Evolutionary conservation across 2,888 invertebrate species (phyloP).

Genomic region (Apamea epomidion): DNA sequence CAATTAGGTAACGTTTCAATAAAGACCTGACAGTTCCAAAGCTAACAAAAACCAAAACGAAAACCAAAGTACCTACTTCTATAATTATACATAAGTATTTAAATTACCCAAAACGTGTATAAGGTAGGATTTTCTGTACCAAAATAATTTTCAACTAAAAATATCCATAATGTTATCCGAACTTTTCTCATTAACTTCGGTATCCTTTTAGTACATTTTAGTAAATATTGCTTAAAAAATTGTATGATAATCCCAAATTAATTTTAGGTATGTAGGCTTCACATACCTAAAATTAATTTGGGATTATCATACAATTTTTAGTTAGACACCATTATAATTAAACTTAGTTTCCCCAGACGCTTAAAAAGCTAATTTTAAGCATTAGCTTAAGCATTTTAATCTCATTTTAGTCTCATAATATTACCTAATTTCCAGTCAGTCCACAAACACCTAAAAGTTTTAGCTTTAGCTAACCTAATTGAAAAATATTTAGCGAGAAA

Average conservation of each 20-base stretch:
- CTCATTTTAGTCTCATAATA: neutral
- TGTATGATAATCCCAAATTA: constrained; percentile 1
- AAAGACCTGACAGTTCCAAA: neutral
- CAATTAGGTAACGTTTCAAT: too few species aligned
- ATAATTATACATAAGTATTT: neutral
- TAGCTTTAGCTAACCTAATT: constrained; percentile 21
- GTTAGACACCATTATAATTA: neutral
- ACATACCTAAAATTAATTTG: too few species aligned
- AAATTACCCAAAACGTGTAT: neutral
- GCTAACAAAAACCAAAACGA: too few species aligned
- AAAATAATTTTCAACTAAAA: constrained; percentile 6
- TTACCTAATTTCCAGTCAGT: neutral
- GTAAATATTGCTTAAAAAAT: neutral
- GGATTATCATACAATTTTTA: neutral
- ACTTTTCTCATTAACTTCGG: constrained; percentile 25
- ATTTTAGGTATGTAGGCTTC: neutral
- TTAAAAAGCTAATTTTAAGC: neutral
- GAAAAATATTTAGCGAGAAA: constrained; percentile 49
- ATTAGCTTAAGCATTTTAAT: too few species aligned
- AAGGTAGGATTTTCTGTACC: neutral
- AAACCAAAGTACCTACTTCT: neutral
- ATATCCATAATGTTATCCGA: constrained; percentile 14
- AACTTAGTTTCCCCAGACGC: neutral
- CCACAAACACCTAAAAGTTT: neutral
- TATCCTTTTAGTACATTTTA: constrained; percentile 9